phyloP scores from a whole-genome alignment of 2,888 invertebrate genomes.

The Eurytoma adleriae region DNA sequence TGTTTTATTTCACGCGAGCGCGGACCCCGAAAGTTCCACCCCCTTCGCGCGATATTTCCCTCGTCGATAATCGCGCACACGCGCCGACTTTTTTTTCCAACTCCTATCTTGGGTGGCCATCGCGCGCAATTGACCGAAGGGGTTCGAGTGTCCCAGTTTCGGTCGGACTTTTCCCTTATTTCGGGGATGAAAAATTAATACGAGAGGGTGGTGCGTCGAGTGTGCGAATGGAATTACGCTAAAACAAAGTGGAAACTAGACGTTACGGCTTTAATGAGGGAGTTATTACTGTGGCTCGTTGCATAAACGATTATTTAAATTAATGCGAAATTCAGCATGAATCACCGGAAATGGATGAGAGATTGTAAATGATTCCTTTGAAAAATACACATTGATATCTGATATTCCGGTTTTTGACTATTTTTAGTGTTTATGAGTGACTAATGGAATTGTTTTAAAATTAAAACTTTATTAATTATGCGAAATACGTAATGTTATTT shows the following conservation, averaged over 20 bases:
- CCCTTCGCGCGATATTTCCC: not conserved
- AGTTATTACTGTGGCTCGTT: not conserved
- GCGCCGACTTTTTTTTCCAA: conserved; percentile 25
- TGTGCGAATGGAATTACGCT: not conserved
- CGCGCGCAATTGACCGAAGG: conserved; percentile 20
- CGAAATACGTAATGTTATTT: too few species aligned
- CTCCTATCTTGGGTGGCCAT: conserved; percentile 24
- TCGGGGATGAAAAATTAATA: conserved; percentile 14
- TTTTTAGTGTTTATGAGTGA: too few species aligned
- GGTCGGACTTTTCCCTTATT: not conserved
- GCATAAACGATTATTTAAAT: conserved; percentile 23
- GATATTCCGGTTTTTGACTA: too few species aligned
- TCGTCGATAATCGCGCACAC: not conserved
- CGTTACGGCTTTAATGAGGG: not conserved
- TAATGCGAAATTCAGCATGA: conserved; percentile 15
- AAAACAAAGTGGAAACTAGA: not conserved
- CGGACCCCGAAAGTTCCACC: conserved; percentile 2
- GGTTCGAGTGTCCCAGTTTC: not conserved
- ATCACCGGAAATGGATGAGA: conserved; percentile 36
- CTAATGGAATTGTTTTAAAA: too few species aligned
- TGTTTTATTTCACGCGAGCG: not conserved
- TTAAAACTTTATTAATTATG: too few species aligned
- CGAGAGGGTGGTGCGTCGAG: not conserved
- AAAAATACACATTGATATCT: not conserved
- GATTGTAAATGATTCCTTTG: conserved; percentile 15